These are phyloP conservation scores for Yponomeuta plumbellus DNA, from an alignment of 2,888 invertebrate genomes.

Conservation along the genomic window DNA sequence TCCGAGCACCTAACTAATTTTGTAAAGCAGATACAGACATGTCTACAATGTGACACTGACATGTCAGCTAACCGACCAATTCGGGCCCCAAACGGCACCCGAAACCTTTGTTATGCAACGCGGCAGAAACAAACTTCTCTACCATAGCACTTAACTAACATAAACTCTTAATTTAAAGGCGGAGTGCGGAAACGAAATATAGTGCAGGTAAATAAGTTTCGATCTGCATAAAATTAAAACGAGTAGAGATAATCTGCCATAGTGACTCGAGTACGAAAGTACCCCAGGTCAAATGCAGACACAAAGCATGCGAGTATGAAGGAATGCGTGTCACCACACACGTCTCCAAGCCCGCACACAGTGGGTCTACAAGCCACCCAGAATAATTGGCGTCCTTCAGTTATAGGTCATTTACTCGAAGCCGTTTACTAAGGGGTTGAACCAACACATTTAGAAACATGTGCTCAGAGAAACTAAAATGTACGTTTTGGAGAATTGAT, in stretches of 20 bases:
- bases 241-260: neutral
- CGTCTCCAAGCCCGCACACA: neutral
- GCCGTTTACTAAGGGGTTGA: no score
- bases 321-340: neutral
- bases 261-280: neutral
- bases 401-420: no score
- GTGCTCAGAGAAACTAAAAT: no score
- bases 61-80: neutral
- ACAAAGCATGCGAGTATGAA: neutral
- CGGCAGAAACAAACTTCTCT: neutral
- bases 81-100: neutral
- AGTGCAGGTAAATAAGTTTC: neutral
- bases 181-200: neutral
- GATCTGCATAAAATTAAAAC: neutral
- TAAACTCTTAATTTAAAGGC: neutral
- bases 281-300: neutral
- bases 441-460: no score
- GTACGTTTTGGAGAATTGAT: no score
- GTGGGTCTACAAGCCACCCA: neutral
- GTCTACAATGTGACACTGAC: neutral
- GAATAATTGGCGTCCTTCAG: neutral
- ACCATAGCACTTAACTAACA: neutral
- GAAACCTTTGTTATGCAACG: neutral
- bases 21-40: neutral
- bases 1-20: neutral